Evolutionary conservation across 2,113 vertebrate genomes (phyloP), one percentile per base, ranked within the genome.

Genomic region (Vireo altiloquus): DNA sequence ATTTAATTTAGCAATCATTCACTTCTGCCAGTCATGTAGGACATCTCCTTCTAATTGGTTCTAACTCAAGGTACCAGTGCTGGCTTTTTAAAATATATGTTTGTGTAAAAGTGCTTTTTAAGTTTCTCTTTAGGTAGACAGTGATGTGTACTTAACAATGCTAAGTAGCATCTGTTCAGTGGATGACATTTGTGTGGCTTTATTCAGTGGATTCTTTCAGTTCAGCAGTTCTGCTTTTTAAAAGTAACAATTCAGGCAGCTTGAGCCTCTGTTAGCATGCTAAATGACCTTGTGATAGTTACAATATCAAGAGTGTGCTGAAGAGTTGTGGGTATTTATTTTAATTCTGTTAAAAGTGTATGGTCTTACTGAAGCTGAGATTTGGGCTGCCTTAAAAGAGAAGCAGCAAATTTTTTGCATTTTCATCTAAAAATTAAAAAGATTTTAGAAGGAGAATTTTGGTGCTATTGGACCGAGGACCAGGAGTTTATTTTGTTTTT

Each of bases 381-480:
- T 66, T 69, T 75, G 46, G 60, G 17, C 27, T 72, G 23, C 33
- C 61, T 66, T 85, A 17, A 39, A 76, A 37, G 30, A 56, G 40
- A 77, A 50, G 49, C 60, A 78, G 25, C 6, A 47, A 31, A 11
- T 68, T 90, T 82, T 23, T 40, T 47, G 15, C 6, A 9, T 85
- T 77, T 93, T 82, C 9, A 52, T 57, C 19, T 61, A 18, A 66
- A 81, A 89, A 66, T 6, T 25, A 25, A 23, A 46, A 46, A 37
- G 2, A 18, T 57, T 90, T 92, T 69, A 7, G n/a, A 77, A 80
- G 22, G 25, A 77, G 27, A 49, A 28, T 77, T 59, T 37, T 10
- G 7, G 14, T 72, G 49, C 30, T 37, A 0, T 74, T 87, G 54
- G 68, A 50, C 11, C 0, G 0, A 50, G 31, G 44, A 20, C n/a